These are phyloP conservation scores for Yponomeuta plumbellus DNA, from an alignment of 2,888 invertebrate species.

Conservation along the genomic window DNA sequence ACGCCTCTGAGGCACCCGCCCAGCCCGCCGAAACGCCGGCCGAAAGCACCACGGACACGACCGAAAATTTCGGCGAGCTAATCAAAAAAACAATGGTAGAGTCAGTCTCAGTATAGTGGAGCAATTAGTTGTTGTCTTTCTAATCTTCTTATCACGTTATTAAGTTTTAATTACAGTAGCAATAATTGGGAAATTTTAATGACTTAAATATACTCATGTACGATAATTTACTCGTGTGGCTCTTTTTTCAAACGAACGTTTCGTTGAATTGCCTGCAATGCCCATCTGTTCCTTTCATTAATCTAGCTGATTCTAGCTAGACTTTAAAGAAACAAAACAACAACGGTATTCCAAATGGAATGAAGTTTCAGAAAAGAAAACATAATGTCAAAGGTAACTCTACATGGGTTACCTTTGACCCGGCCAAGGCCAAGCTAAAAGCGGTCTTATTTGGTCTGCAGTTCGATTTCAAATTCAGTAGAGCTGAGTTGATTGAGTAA, in stretches of 20 bases:
- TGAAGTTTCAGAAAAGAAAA: background rate
- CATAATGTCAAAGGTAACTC: background rate
- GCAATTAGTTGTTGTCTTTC: conserved; percentile 62
- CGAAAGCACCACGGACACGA: conserved; percentile 43
- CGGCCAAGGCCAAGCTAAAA: background rate
- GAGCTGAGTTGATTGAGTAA: background rate
- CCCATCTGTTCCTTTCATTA: background rate
- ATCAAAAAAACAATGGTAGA: conserved; percentile 95
- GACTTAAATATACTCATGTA: conserved; percentile 17
- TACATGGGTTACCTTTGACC: background rate
- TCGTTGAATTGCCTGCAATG: no score
- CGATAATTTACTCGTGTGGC: conserved; percentile 1
- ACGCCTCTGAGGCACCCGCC: conserved; percentile 37
- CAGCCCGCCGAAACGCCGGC: conserved; percentile 24
- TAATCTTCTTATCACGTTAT: conserved; percentile 62
- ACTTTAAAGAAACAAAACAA: background rate
- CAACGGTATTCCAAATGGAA: background rate
- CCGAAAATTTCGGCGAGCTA: conserved; percentile 92
- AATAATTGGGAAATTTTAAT: conserved; percentile 41
- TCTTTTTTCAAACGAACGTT: background rate
- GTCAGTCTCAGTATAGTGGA: conserved; percentile 89
- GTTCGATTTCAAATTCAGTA: background rate
- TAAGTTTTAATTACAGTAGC: conserved; percentile 59
- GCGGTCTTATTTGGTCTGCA: background rate
- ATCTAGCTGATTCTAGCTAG: background rate